phyloP scores from a whole-genome alignment of 2,888 invertebrate genomes.

The Willowsia nigromaculata region DNA sequence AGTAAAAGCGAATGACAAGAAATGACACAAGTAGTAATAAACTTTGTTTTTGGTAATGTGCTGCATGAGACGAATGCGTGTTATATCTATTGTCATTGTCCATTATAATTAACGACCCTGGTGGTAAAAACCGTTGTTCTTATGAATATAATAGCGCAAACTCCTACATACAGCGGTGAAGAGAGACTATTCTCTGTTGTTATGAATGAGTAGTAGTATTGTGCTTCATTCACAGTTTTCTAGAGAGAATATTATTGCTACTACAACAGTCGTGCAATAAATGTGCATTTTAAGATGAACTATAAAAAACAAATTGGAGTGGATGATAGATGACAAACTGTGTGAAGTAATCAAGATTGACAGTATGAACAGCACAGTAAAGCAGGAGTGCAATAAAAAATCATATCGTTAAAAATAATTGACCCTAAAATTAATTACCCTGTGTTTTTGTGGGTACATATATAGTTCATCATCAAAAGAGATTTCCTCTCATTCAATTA shows the following conservation, averaged over 20 bases:
- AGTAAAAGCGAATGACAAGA: background rate
- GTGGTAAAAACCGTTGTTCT: background rate
- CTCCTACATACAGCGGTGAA: too few relatives aligned
- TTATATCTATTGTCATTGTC: background rate
- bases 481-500: conserved; percentile 8
- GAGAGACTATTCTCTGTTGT: too few relatives aligned
- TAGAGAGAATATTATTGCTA: too few relatives aligned
- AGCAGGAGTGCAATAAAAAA: background rate
- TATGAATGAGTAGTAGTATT: too few relatives aligned
- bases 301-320: conserved; percentile 32
- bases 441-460: background rate
- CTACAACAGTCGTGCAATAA: too few relatives aligned
- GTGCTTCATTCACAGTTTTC: background rate
- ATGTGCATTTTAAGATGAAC: background rate
- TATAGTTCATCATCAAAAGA: background rate
- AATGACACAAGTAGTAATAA: background rate
- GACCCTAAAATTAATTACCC: conserved; percentile 4
- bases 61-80: too few relatives aligned
- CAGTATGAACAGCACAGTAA: background rate
- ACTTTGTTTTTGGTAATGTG: too few relatives aligned
- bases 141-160: too few relatives aligned
- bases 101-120: background rate
- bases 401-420: conserved; percentile 11
- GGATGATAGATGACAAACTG: background rate
- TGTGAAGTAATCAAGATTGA: conserved; percentile 49